phyloP scores from a whole-genome alignment of 2,888 invertebrate genomes.

The Agriotes lineatus region DNA sequence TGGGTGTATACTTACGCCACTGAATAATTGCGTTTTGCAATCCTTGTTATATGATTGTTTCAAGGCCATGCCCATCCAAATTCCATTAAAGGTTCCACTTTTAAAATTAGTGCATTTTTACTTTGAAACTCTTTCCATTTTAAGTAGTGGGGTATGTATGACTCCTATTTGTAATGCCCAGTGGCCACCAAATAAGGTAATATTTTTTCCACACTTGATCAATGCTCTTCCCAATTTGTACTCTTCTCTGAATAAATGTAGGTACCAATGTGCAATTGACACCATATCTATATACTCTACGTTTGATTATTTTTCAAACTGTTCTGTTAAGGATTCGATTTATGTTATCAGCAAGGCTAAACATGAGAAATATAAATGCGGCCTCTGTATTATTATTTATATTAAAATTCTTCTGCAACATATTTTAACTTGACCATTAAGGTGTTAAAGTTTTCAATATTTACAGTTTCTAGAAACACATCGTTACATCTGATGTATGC shows the following conservation, averaged over 20 bases:
- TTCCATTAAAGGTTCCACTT: neutral
- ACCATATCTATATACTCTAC: neutral
- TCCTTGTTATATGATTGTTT: neutral
- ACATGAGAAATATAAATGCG: neutral
- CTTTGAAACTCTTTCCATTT: neutral
- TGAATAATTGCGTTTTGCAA: too few species aligned
- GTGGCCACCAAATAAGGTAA: constrained; percentile 11
- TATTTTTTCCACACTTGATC: constrained; percentile 30
- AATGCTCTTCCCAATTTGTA: too few species aligned
- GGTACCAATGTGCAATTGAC: constrained; percentile 2
- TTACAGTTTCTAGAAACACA: neutral
- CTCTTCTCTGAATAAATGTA: neutral
- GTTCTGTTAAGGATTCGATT: neutral
- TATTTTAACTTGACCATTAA: neutral
- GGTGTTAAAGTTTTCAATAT: neutral
- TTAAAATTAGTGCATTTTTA: neutral
- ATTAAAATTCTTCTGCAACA: neutral
- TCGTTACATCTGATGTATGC: neutral
- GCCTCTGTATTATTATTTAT: neutral
- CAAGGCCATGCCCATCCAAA: too few species aligned
- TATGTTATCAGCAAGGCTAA: neutral
- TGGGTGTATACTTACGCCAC: neutral
- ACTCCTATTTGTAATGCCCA: neutral
- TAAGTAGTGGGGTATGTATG: neutral
- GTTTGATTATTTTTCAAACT: neutral